Base-by-base conservation (phyloP, 1,140 invertebrate species). In the Bombus huntii region DNA sequence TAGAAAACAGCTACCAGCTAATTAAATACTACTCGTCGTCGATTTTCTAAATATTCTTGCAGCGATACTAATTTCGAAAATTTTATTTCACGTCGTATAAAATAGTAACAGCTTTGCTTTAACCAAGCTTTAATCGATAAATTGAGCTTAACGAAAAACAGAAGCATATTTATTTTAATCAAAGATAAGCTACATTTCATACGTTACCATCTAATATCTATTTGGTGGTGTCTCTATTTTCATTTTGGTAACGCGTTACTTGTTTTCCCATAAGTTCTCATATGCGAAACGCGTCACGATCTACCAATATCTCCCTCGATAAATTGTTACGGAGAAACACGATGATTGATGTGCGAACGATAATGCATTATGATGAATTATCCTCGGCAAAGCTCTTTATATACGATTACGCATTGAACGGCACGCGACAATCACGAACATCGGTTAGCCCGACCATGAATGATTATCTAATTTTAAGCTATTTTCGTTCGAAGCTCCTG, bases 261-360 rank as follows among this genome's bases (percentile, higher is more conserved):
- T 28, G 18, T 75, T 18, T 53, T 44, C 44, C 22, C 13, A 8
- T 53, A 53, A 53, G 47, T 53, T 53, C 47, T 53, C 47, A 53
- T 53, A 53, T 18, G 39, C n/a, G 39, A 13, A 44, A 31, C 71
- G 28, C 71, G 39, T 44, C 9, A 73, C 71, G 71, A 37, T 53
- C 34, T 28, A 37, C 4, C 37, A 25, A 31, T 77, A 42, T 73
- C 44, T 53, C 31, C 31, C 9, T 28, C 42, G 39, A 31, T 70
- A 47, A 59, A 72, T 72, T 37, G 44, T 59, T 57, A 10, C 34
- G 68, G 6, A 68, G n/a, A 47, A 22, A 59, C 8, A 8, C 28
- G 28, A 53, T 74, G 73, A 87, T 79, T 53, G 80, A 57, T 62
- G 47, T 22, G 59, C 47, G 68, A 1, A 34, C 65, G 76, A 86